Percentiles rank a stretch among this genome's conserved stretches.
Conservation (phyloP, 2,888 invertebrate species). For the Gastrophysa polygoni region DNA sequence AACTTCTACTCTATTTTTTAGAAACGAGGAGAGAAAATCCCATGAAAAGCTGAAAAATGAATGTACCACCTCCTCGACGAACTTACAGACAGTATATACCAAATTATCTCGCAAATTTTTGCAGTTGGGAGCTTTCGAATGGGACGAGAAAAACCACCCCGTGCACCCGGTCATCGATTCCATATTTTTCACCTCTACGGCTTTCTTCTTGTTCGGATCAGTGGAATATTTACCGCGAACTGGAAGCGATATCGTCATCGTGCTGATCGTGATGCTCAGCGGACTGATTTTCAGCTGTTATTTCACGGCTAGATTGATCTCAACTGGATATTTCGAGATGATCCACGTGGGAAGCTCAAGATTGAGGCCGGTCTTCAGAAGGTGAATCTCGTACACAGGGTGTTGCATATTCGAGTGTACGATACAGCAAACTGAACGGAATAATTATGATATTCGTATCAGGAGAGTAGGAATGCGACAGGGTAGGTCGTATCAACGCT, state of each 20-base stretch:
- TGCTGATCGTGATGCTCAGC: constrained; percentile 4
- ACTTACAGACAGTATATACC: no score
- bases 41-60: no score
- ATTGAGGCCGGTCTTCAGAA: not conserved
- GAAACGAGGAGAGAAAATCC: no score
- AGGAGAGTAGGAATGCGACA: no score
- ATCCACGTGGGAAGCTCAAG: not conserved
- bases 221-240: constrained; percentile 21
- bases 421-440: no score
- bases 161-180: constrained; percentile 7
- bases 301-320: not conserved
- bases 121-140: not conserved
- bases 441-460: no score
- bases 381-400: no score
- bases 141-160: constrained; percentile 1
- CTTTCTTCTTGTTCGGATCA: constrained; percentile 16
- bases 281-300: constrained; percentile 19
- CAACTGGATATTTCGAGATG: not conserved
- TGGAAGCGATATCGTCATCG: constrained; percentile 3
- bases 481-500: no score
- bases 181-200: constrained; percentile 20
- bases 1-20: no score
- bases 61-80: no score
- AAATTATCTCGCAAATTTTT: no score
- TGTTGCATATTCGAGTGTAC: no score